These are phyloP conservation scores for Epicampocera succincta DNA, from an alignment of 2,888 invertebrate species.

Conservation along the genomic window DNA sequence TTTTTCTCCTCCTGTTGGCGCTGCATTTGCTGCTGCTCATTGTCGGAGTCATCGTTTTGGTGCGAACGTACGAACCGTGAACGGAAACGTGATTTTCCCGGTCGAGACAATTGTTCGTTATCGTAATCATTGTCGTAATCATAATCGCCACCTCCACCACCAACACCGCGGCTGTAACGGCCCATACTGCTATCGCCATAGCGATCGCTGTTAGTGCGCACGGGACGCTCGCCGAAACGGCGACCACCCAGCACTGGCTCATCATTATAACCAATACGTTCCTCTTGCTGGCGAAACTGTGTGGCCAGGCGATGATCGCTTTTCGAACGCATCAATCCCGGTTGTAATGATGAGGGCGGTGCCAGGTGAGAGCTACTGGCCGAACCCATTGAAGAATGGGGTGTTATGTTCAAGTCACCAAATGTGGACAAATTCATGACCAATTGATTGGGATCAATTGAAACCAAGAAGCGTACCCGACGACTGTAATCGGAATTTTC, in stretches of 20 bases:
- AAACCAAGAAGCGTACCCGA: constrained; percentile 92
- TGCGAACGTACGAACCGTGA: constrained; percentile 87
- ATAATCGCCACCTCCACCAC: constrained; percentile 71
- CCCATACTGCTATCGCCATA: constrained; percentile 80
- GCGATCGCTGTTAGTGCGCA: constrained; percentile 80
- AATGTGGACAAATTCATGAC: constrained; percentile 93
- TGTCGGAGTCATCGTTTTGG: constrained; percentile 90
- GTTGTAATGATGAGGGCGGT: constrained; percentile 85
- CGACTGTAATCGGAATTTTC: constrained; percentile 95
- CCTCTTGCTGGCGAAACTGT: constrained; percentile 94
- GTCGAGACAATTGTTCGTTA: constrained; percentile 84
- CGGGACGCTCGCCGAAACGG: constrained; percentile 89
- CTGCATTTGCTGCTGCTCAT: constrained; percentile 85
- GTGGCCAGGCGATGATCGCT: constrained; percentile 95
- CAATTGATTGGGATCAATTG: constrained; percentile 95
- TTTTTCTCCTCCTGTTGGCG: constrained; percentile 83
- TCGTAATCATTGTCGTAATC: constrained; percentile 88
- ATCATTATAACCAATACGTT: constrained; percentile 87
- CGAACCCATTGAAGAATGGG: constrained; percentile 82
- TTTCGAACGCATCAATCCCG: constrained; percentile 94
- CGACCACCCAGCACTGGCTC: constrained; percentile 88
- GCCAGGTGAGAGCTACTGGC: constrained; percentile 83
- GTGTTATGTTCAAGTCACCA: constrained; percentile 93
- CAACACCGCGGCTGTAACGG: constrained; percentile 80
- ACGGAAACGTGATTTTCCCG: constrained; percentile 87